Evolutionary conservation across 2,888 invertebrate genomes (phyloP), one percentile per base, ranked within the genome.

Genomic region (Drosophila pseudotalamancana): DNA sequence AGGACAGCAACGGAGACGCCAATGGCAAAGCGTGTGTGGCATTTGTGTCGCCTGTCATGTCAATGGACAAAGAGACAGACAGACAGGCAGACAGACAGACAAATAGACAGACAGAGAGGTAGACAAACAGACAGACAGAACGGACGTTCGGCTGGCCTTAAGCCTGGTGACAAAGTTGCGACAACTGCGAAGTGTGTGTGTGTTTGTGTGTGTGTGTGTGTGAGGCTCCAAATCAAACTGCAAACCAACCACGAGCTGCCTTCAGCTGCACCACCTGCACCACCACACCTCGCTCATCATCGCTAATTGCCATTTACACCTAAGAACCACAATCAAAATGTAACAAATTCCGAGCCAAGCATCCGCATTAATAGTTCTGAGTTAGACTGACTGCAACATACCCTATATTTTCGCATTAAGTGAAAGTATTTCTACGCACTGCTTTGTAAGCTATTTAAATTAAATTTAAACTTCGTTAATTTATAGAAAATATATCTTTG

Each of bases 281-380:
- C n/a, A 18, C 18, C 27, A 43, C 9, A 21, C 11, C 16, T 25
- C 57, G 45, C 68, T 65, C 71, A 54, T 70, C 79, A 64, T 46
- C n/a, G 45, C 83, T 78, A 78, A 78, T 82, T 79, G 83, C 77
- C 83, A 76, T 79, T 82, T 83, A 83, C 80, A 78, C 83, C 84
- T 70, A 61, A 73, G 60, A 77, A 64, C 57, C 59, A 62, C 73
- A 67, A 73, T 79, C 54, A 79, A 83, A 77, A 50, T 71, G 66
- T 63, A 77, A 71, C 77, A 67, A 65, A 80, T 64, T 79, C 66
- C 65, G 34, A 42, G 14, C 57, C 46, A 54, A 59, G 40, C 62
- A 46, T 66, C 29, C 53, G 45, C 35, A 35, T 45, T 21, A n/a
- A 46, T 39, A 14, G 0, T 8, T n/a, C 21, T 9, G 56, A 27